Evolutionary conservation across 1,140 invertebrate species (phyloP).

Genomic region (Drosophila baimaii): DNA sequence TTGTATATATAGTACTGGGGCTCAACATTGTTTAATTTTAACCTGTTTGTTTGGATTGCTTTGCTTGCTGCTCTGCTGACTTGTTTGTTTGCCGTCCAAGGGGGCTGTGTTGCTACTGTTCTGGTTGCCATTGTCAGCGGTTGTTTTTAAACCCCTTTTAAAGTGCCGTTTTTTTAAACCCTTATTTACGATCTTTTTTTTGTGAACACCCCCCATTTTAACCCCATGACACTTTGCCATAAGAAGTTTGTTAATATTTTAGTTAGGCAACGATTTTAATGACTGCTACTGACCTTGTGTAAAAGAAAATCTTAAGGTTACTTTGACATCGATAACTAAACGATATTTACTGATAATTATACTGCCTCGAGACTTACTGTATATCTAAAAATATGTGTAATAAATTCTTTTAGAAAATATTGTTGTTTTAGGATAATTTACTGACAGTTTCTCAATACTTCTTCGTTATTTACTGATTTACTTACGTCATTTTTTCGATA

Average conservation of each 20-base stretch:
- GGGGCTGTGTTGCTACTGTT: constrained; percentile 37
- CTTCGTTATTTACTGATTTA: no score
- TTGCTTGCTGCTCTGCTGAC: background rate
- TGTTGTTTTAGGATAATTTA: no score
- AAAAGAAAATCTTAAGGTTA: no score
- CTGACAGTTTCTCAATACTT: no score
- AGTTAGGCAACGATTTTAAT: background rate
- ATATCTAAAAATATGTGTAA: no score
- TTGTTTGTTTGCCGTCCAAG: constrained; percentile 15
- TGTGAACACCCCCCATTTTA: no score
- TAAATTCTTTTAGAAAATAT: no score
- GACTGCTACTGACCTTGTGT: no score
- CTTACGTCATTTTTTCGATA: background rate
- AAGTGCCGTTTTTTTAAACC: background rate
- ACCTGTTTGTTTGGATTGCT: constrained; percentile 16
- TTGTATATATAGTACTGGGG: background rate
- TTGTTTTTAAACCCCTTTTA: constrained; percentile 6
- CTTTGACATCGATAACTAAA: no score
- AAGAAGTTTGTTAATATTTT: background rate
- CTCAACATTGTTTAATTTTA: constrained; percentile 27
- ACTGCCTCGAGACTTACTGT: background rate
- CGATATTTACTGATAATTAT: background rate
- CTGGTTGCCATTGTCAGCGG: constrained; percentile 22
- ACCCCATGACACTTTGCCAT: background rate
- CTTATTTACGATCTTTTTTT: background rate